Evolutionary conservation across 2,113 vertebrate species (phyloP), one percentile per base, ranked within the genome.

Genomic region (Lophius piscatorius): DNA sequence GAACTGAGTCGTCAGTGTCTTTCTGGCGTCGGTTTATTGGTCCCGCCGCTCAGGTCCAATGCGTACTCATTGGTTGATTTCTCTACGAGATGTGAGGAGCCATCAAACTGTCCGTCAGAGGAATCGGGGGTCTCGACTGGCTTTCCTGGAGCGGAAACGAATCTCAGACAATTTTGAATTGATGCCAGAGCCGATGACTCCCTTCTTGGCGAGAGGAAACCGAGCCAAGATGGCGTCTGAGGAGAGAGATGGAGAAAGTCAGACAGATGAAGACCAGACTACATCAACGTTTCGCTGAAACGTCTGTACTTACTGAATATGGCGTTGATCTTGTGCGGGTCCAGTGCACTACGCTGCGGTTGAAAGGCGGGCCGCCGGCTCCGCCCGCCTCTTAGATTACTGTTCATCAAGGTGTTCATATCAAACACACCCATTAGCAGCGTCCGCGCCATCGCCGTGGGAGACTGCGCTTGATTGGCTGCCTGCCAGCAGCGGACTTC

Each of bases 131-230:
- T 87, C 84, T 23, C 47, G 70, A 47, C 69, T 80, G 58, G 78
- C 85, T 62, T 51, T 72, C 38, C 84, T 70, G 34, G 78, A 88
- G 78, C 71, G 80, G 60, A 89, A 85, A 17, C 84, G 56, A 45
- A 89, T 89, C 81, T 88, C 84, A 7, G 87, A 88, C 55, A 90
- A 78, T 81, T 89, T 90, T 76, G 86, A 90, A 74, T 82, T 89
- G 76, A 89, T 90, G 26, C 89, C 78, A 1, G 85, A 84, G 49
- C 85, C 87, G 24, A 87, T 89, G 76, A 88, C 80, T 23, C 76
- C 83, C 38, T 75, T 86, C 49, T 70, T 70, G 33, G 88, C 88
- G 21, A 88, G 71, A 24, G 81, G 88, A 75, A 89, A 89, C 21
- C 74, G 65, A n/a, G 88, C 80, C 80, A 91, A 69, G 40, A 72